Conservation (phyloP, 2,888 invertebrate species). For the Nephrotoma flavescens region DNA sequence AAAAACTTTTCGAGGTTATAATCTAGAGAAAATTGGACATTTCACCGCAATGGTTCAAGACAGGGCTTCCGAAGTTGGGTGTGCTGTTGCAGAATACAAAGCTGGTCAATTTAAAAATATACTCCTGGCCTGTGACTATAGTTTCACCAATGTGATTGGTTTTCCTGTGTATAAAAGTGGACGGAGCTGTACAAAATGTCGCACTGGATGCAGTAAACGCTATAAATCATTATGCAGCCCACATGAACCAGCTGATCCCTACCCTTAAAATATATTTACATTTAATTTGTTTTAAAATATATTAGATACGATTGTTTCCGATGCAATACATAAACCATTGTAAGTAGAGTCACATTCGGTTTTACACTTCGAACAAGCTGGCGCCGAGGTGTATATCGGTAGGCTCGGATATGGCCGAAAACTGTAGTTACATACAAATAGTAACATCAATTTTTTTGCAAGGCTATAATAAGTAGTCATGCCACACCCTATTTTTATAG, state of each 20-base stretch:
- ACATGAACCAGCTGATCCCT: background rate
- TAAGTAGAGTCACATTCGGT: background rate
- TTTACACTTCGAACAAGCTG: background rate
- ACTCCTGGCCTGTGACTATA: conserved; percentile 9
- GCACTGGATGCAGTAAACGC: background rate
- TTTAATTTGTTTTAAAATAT: background rate
- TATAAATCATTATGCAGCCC: background rate
- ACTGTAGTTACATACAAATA: background rate
- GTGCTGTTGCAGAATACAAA: background rate
- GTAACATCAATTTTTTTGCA: background rate
- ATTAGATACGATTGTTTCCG: background rate
- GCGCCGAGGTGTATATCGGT: background rate
- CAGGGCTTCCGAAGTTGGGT: background rate
- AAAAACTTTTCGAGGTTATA: background rate
- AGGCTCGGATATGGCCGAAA: background rate
- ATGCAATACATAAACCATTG: background rate
- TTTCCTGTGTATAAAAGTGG: conserved; percentile 8
- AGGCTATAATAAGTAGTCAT: background rate
- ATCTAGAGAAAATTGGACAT: background rate
- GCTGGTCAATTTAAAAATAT: background rate
- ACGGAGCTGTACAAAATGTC: conserved; percentile 6
- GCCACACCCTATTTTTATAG: background rate
- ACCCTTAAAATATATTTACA: background rate
- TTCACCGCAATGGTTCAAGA: background rate
- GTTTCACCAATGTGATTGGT: conserved; percentile 2